Conservation (phyloP, 2,113 vertebrate genomes). For the Ageneiosus marmoratus region DNA sequence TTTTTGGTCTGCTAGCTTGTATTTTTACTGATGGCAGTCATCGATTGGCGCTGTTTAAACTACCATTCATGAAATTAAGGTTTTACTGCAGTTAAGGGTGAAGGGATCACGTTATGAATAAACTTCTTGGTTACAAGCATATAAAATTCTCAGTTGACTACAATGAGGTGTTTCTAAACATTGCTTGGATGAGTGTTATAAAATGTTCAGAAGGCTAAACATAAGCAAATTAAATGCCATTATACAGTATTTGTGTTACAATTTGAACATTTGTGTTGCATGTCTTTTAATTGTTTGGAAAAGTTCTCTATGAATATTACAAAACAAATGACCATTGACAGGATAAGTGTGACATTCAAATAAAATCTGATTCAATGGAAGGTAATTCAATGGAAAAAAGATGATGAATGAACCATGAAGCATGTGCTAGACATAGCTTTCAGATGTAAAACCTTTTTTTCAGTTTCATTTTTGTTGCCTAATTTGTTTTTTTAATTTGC, state of each 20-base stretch:
- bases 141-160: neutral
- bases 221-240: neutral
- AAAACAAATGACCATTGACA: neutral
- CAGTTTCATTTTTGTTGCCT: neutral
- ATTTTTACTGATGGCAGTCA: constrained; percentile 62
- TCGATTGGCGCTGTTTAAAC: constrained; percentile 66
- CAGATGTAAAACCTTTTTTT: neutral
- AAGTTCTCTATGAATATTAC: neutral
- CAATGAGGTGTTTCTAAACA: constrained; percentile 1
- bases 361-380: neutral
- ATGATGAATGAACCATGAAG: neutral
- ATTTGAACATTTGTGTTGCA: neutral
- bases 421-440: neutral
- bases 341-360: neutral
- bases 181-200: neutral
- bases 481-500: neutral
- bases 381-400: neutral
- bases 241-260: too few species aligned
- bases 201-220: constrained; percentile 4
- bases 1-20: constrained; percentile 52
- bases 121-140: neutral
- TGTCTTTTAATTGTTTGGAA: neutral
- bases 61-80: constrained; percentile 63
- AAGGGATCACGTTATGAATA: constrained; percentile 3
- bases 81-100: constrained; percentile 51